Base-by-base conservation (phyloP, 2,113 vertebrate species). In the Eidolon helvum region DNA sequence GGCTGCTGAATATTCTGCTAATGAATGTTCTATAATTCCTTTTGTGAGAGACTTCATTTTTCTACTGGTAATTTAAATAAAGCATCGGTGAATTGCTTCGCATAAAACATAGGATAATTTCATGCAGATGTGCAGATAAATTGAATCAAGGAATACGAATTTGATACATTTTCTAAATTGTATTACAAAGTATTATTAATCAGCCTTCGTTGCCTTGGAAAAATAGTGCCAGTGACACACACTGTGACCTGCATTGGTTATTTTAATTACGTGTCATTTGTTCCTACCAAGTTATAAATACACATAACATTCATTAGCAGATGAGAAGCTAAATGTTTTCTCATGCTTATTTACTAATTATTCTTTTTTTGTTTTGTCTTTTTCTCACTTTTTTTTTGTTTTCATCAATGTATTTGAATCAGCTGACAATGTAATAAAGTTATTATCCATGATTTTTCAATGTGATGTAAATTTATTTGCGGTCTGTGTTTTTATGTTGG, bases 351-450 rank as follows among this genome's bases (percentile, higher is more conserved):
- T 91, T 95, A 74, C 55, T 96, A 85, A 78, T 77, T 90, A 35
- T 75, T 61, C 57, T 9, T 28, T 66, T 71, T 71, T 87, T 83
- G 4, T 57, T 93, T 92, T 74, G 53, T 83, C 24, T 57, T 91
- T 91, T 78, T 45, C n/a, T 69, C 21, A 84, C 16, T 82, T 65
- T 74, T 92, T 92, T 83, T 38, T 24, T 85, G 40, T 87, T 97
- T 57, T 48, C 35, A 85, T 9, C 24, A 85, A 7, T 89, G 30
- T 86, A 91, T 93, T 82, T 96, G 10, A 86, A 87, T 88, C 68
- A 87, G 43, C 48, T 90, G 16, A 95, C 16, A 57, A 26, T 71
- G 40, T 96, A 96, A 89, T 95, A 94, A 96, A 96, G 65, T 80
- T 78, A 61, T 10, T 87, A 40, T 45, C 53, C 33, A 71, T 83